Conservation (phyloP, 2,797 vertebrate species). For the Melanotaenia pygmaea region DNA sequence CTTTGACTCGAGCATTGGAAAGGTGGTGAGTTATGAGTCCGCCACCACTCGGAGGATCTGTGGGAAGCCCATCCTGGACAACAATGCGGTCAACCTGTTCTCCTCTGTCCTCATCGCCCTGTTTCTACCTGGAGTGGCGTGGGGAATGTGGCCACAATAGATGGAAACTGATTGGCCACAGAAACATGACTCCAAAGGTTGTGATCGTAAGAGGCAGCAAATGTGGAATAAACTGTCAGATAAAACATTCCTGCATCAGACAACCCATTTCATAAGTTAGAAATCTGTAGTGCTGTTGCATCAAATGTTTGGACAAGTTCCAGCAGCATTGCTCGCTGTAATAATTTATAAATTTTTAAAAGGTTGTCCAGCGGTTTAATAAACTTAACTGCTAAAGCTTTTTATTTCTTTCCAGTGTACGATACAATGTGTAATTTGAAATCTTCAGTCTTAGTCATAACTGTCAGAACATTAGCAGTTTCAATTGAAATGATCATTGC, state of each 20-base stretch:
- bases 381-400: slow-evolving; percentile 1
- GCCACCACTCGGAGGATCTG: slow-evolving; percentile 86
- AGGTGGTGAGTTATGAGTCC: slow-evolving; percentile 88
- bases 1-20: slow-evolving; percentile 87
- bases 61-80: slow-evolving; percentile 94
- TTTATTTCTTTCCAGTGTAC: background rate
- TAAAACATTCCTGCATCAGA: too few species aligned
- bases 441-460: too few species aligned
- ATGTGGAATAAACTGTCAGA: background rate
- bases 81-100: slow-evolving; percentile 97
- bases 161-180: background rate
- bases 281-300: background rate
- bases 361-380: background rate
- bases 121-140: slow-evolving; percentile 87
- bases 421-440: too few species aligned
- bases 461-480: too few species aligned
- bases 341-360: background rate
- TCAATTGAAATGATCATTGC: too few species aligned
- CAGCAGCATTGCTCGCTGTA: background rate
- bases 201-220: background rate
- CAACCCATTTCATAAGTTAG: background rate
- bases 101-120: slow-evolving; percentile 90
- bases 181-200: background rate
- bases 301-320: background rate
- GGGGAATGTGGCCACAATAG: slow-evolving; percentile 88